phyloP scores from a whole-genome alignment of 2,113 vertebrate genomes.

The Nesogale talazaci region DNA sequence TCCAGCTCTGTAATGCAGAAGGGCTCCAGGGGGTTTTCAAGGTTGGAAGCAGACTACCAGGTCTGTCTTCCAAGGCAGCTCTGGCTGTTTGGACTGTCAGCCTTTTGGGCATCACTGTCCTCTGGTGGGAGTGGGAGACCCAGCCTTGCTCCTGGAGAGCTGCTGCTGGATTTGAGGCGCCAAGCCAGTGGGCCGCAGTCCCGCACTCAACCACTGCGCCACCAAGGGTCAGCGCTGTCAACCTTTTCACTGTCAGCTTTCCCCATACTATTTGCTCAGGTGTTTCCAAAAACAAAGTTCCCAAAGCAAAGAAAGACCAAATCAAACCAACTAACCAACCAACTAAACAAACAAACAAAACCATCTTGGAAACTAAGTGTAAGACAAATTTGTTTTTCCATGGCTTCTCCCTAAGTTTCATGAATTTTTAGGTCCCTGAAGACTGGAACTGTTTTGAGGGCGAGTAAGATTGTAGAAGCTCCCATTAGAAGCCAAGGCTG shows the following conservation, averaged over 20 bases:
- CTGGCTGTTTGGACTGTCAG: neutral
- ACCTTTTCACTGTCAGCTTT: too few relatives aligned
- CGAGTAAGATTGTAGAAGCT: neutral
- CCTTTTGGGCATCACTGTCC: too few relatives aligned
- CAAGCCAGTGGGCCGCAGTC: too few relatives aligned
- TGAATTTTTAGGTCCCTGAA: neutral
- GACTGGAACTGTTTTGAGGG: neutral
- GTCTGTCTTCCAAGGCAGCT: neutral
- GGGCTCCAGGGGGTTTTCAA: neutral
- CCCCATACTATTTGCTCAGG: neutral
- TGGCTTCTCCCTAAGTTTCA: neutral
- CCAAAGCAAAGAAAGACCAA: neutral
- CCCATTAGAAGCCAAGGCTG: neutral
- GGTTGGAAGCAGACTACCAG: neutral
- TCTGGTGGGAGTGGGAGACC: too few relatives aligned
- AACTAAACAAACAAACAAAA: neutral
- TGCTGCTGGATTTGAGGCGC: too few relatives aligned
- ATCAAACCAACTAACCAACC: too few relatives aligned
- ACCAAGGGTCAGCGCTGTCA: too few relatives aligned
- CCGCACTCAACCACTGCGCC: too few relatives aligned
- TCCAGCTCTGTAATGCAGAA: neutral
- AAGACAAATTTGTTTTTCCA: neutral
- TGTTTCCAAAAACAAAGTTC: neutral
- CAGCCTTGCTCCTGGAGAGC: too few relatives aligned
- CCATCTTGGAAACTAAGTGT: neutral